These are phyloP conservation scores for Mya arenaria DNA, from an alignment of 1,140 invertebrate species.

Conservation along the genomic window DNA sequence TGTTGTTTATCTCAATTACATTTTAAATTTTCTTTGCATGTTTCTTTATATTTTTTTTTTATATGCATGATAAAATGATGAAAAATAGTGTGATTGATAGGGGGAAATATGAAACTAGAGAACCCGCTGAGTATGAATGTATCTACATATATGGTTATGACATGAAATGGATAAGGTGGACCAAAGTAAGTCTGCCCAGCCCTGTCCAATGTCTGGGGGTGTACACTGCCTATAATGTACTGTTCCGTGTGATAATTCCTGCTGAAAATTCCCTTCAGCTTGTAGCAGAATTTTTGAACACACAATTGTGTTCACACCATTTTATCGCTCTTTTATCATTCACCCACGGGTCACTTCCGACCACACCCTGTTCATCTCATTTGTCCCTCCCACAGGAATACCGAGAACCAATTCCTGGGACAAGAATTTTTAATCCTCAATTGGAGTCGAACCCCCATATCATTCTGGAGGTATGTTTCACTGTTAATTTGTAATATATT, in stretches of 20 bases:
- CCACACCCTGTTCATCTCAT: slow-evolving; percentile 74
- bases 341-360: slow-evolving; percentile 66
- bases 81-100: too few species aligned
- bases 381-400: slow-evolving; percentile 63
- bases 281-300: background rate
- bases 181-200: background rate
- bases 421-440: slow-evolving; percentile 58
- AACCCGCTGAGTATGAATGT: too few species aligned
- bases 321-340: slow-evolving; percentile 14
- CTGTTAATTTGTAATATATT: background rate
- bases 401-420: too few species aligned
- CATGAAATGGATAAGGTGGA: too few species aligned
- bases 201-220: too few species aligned
- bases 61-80: background rate
- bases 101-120: too few species aligned
- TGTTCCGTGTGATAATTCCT: background rate
- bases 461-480: slow-evolving; percentile 10
- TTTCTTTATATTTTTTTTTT: too few species aligned
- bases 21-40: background rate
- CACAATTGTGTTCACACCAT: background rate
- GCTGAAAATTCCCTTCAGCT: background rate
- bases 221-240: background rate
- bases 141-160: too few species aligned
- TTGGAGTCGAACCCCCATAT: slow-evolving; percentile 72
- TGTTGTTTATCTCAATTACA: too few species aligned